phyloP scores from a whole-genome alignment of 2,113 vertebrate species.

The Gymnobelideus leadbeateri region DNA sequence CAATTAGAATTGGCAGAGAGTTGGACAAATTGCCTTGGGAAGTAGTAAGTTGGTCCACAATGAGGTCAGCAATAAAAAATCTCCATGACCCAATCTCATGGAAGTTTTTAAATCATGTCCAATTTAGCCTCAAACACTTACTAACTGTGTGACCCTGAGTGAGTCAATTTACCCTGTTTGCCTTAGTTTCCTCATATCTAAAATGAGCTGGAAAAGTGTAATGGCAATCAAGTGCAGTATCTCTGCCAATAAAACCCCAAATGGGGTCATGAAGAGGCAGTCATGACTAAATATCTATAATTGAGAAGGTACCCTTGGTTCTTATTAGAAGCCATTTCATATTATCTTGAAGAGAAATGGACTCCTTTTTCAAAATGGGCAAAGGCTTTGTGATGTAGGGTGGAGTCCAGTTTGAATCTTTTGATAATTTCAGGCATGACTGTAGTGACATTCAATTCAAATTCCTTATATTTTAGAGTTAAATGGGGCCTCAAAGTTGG shows the following conservation, averaged over 20 bases:
- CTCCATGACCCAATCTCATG: neutral
- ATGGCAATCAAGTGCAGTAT: neutral
- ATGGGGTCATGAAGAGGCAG: neutral
- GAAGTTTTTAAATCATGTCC: neutral
- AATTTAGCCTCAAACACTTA: neutral
- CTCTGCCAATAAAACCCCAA: neutral
- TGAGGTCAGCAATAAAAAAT: neutral
- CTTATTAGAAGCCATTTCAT: neutral
- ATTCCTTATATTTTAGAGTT: neutral
- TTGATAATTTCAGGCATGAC: neutral
- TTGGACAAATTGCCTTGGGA: neutral
- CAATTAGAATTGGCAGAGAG: neutral
- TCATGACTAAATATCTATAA: neutral
- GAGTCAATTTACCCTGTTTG: neutral
- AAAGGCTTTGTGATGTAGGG: neutral
- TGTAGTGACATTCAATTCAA: neutral
- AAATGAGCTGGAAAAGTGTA: neutral
- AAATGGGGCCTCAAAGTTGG: neutral
- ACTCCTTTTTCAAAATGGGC: neutral
- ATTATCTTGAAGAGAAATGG: neutral
- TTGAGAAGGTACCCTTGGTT: neutral
- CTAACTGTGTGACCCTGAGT: neutral
- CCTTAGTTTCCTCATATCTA: neutral
- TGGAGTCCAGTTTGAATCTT: neutral
- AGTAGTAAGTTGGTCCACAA: neutral